Evolutionary conservation across 2,797 vertebrate genomes (phyloP), one percentile per base, ranked within the genome.

Genomic region (Rhabdophis nuchalis): DNA sequence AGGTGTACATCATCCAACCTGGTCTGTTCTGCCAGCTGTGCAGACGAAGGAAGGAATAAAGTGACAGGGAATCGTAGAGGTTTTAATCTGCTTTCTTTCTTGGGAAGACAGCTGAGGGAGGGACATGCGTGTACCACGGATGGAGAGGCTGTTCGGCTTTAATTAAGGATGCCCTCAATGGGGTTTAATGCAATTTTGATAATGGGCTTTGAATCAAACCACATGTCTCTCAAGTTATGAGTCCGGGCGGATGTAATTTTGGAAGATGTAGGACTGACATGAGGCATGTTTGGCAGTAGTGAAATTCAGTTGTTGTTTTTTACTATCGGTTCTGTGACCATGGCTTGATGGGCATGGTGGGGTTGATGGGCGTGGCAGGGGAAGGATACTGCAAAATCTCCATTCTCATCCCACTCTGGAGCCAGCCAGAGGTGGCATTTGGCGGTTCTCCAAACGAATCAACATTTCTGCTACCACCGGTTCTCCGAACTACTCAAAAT

Each of bases 11-110:
- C 36, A 4, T 32, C 9, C 6, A 13, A 68, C 16, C 68, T 56
- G 46, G 56, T 68, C 89, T 61, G 46, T 16, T 50, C 1, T 27
- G 89, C 86, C 89, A 64, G 86, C 14, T 88, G 86, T 8, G 25
- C 23, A 3, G 27, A n/a, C 12, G 52, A 86, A 58, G 89, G 72
- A 94, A 90, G 94, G 95, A 91, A 91, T 94, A 94, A 68, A 90
- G 36, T 10, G 10, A 54, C 61, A 50, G 87, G 93, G 85, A 88
- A 85, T 77, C 58, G 16, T 56, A 64, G 27, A 50, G 85, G 10
- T 56, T 92, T 5, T 50, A 82, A 58, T 89, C 92, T 72, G 52
- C 89, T 29, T 29, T 20, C n/a, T 64, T 91, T 56, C 58, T 88
- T 54, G 25, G 0, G 41, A 36, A 36, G 54, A 46, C 89, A 82